A percentile compares a stretch with the other conserved stretches of the same genome.
Evolutionary conservation across 2,113 vertebrate species (phyloP).

Genomic region (Emydocephalus ijimae): DNA sequence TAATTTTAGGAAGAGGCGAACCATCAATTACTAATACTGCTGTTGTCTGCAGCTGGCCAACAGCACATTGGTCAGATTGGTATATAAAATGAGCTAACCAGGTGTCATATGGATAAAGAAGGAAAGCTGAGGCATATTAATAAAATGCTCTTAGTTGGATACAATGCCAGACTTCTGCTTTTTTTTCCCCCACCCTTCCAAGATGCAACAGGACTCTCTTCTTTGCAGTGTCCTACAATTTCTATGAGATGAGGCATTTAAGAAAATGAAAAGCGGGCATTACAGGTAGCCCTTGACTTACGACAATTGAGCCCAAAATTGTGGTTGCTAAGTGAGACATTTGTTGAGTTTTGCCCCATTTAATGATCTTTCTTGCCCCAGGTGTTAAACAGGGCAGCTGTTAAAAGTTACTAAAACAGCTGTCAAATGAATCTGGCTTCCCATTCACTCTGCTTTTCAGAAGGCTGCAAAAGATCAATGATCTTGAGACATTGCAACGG

Average conservation of each 20-base stretch:
- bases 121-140: not conserved
- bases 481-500: not conserved
- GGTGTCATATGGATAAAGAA: not conserved
- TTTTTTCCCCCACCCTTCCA: not conserved
- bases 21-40: not conserved
- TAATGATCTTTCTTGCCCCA: not conserved
- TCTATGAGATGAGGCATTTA: not conserved
- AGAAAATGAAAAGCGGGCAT: not conserved
- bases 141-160: not conserved
- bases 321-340: not conserved
- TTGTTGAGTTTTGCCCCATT: not conserved
- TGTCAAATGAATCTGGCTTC: not conserved
- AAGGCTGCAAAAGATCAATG: not conserved
- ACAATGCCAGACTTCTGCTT: not conserved
- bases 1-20: not conserved
- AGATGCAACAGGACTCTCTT: not conserved
- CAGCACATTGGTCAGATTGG: not conserved
- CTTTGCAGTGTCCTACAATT: not conserved
- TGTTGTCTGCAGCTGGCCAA: not conserved
- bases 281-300: not conserved
- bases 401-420: not conserved
- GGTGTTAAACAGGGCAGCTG: not conserved
- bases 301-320: not conserved
- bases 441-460: not conserved
- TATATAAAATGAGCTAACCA: not conserved